These are phyloP conservation scores for Cryptoprocta ferox DNA, from an alignment of 2,797 vertebrate species.

Conservation along the genomic window DNA sequence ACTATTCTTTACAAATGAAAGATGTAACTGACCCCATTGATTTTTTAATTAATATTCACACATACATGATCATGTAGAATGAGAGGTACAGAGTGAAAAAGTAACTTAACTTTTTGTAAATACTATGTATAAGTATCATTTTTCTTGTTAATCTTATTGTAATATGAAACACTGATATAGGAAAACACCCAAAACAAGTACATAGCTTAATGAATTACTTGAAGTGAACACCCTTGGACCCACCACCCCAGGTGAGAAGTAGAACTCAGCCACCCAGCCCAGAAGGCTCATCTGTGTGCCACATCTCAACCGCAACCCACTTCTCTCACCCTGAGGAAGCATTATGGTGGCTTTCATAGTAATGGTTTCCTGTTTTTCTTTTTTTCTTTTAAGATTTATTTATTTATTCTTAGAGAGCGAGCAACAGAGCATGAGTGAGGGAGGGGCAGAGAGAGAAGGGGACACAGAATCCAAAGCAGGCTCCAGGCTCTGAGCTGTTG, in stretches of 20 bases:
- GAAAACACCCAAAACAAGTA: conserved; percentile 23
- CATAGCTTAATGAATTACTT: neutral
- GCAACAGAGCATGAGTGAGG: no score
- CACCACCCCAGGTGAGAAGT: neutral
- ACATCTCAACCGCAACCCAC: neutral
- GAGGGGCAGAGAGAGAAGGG: no score
- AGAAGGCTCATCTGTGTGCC: neutral
- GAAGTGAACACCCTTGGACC: neutral
- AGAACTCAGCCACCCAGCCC: neutral
- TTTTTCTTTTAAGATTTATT: no score
- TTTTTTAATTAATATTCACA: neutral
- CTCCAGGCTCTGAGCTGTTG: no score
- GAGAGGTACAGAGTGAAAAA: neutral
- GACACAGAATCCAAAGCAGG: no score
- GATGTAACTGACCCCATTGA: neutral
- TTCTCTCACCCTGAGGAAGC: neutral
- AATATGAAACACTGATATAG: neutral
- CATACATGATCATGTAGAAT: neutral
- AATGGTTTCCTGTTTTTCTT: conserved; percentile 19
- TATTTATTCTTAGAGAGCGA: no score
- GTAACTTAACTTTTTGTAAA: conserved; percentile 8
- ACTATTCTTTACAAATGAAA: neutral
- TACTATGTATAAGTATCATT: neutral
- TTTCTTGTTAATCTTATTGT: neutral
- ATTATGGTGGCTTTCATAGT: neutral